Evolutionary conservation across 2,797 vertebrate species (phyloP), one percentile per base, ranked within the genome.

Genomic region (Megaceryle alcyon): DNA sequence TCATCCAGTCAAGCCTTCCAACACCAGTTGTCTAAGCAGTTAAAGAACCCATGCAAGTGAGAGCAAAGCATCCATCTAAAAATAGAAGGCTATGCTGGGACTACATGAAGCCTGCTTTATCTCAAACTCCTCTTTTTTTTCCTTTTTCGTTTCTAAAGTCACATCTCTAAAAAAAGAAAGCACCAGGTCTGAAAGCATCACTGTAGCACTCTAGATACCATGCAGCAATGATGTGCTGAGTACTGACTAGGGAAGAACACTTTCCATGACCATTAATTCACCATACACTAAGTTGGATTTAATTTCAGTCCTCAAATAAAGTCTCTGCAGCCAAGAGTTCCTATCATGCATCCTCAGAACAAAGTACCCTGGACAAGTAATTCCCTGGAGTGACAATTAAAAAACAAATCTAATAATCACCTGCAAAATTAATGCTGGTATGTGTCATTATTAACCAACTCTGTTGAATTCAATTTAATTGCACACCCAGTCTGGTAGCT

Each of bases 11-110:
- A 81, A 87, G 44, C 76, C 73, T 89, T 92, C 88, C 82, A 95
- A 89, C 49, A 83, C 23, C 71, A 57, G 77, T 79, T 92, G 91
- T 39, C 41, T 80, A 95, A 97, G 92, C 7, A 92, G 93, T 92
- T 96, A 95, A 95, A 94, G 93, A 96, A 93, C 81, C 49, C 26
- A 0, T 86, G 85, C 59, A 92, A 93, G 37, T 41, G 85, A 94
- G 64, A 94, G 93, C 53, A 91, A 97, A 94, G 95, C 75, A 91
- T 94, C 64, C 80, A 61, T 82, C 94, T 96, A 97, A 96, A 97
- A 96, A 97, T 91, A 97, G 90, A 96, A 96, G 89, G 82, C 88
- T 78, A 75, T 75, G 41, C 86, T 92, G 93, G 92, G 87, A 88
- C 94, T 91, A 87, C 20, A 10, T 21, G 89, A 82, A 92, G 84